These are phyloP conservation scores for Molothrus aeneus DNA, from an alignment of 2,797 vertebrate genomes.

Conservation along the genomic window DNA sequence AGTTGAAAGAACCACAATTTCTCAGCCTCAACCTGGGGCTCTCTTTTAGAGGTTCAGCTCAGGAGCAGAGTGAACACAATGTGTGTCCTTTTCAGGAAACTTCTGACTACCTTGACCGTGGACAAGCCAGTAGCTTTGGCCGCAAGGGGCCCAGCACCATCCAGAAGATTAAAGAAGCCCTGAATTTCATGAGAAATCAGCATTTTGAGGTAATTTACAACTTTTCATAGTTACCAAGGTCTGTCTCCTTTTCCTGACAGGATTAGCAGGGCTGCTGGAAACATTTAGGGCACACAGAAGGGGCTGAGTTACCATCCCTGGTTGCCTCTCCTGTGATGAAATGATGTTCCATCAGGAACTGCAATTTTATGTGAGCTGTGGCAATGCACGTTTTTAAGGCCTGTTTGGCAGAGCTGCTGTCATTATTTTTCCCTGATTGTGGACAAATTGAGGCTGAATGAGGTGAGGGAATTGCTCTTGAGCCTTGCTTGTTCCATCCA, in stretches of 20 bases:
- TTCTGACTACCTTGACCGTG: slow-evolving; percentile 93
- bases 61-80: background rate
- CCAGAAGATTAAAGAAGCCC: slow-evolving; percentile 97
- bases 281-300: background rate
- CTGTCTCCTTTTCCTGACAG: background rate
- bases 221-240: background rate
- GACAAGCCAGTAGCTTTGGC: slow-evolving; percentile 88
- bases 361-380: background rate
- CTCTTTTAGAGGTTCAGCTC: background rate
- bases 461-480: background rate
- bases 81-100: slow-evolving; percentile 81
- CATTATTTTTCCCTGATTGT: accelerated
- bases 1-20: background rate
- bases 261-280: background rate
- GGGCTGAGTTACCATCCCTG: background rate
- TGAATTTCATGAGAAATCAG: slow-evolving; percentile 99
- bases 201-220: slow-evolving; percentile 89
- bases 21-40: background rate
- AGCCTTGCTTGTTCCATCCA: background rate
- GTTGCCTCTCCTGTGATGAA: background rate
- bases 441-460: background rate
- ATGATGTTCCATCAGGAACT: background rate
- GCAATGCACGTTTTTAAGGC: background rate
- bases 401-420: background rate
- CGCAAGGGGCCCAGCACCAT: slow-evolving; percentile 97